phyloP scores from a whole-genome alignment of 2,797 vertebrate species.

The Dicrostonyx torquatus region DNA sequence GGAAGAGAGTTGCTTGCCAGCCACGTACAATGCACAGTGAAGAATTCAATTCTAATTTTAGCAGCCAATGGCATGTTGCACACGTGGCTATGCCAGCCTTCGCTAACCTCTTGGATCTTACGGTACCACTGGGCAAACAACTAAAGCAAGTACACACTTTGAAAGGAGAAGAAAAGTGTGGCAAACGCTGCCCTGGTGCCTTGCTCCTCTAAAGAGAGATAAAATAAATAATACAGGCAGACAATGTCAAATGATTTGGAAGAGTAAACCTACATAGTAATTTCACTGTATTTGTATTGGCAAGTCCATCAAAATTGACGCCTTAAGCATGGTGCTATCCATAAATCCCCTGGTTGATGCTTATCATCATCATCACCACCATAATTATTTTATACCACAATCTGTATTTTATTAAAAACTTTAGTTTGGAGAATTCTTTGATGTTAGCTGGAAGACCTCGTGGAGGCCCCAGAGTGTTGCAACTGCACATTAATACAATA shows the following conservation, averaged over 20 bases:
- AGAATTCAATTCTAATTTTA: slow-evolving; percentile 37
- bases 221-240: slow-evolving; percentile 22
- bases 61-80: background rate
- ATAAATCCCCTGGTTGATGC: slow-evolving; percentile 52
- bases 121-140: background rate
- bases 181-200: background rate
- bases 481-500: slow-evolving; percentile 65
- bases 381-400: background rate
- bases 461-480: slow-evolving; percentile 58
- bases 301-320: slow-evolving; percentile 46
- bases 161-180: slow-evolving; percentile 8
- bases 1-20: background rate
- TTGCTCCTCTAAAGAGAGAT: slow-evolving; percentile 19
- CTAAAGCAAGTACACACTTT: background rate
- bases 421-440: slow-evolving; percentile 59
- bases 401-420: slow-evolving; percentile 74
- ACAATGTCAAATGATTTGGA: slow-evolving; percentile 37
- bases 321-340: slow-evolving; percentile 28
- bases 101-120: background rate
- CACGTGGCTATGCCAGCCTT: background rate
- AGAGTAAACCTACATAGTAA: slow-evolving; percentile 29
- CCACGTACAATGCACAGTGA: background rate
- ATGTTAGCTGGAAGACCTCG: slow-evolving; percentile 56
- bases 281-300: slow-evolving; percentile 26
- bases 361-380: background rate